phyloP scores from a whole-genome alignment of 2,797 vertebrate species.

The Phrynocephalus guinanensis region DNA sequence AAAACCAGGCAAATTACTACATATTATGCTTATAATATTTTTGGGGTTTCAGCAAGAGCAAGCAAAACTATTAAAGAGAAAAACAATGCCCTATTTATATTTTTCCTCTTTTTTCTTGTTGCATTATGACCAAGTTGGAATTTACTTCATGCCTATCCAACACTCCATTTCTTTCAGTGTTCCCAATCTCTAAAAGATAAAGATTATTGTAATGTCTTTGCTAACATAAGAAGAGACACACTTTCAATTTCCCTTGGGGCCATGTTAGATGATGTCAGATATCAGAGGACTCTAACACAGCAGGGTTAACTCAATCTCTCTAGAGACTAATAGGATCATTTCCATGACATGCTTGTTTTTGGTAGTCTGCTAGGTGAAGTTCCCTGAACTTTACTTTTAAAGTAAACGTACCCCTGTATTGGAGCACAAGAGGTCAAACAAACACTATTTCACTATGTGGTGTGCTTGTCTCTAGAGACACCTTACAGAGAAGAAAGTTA shows the following conservation, averaged over 20 bases:
- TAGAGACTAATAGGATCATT: conserved; percentile 46
- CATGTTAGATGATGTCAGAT: conserved; percentile 34
- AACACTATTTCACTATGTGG: conserved; percentile 31
- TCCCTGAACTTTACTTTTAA: conserved; percentile 29
- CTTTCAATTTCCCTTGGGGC: conserved; percentile 45
- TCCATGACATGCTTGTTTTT: conserved; percentile 47
- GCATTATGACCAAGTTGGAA: conserved; percentile 54
- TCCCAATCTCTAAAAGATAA: conserved; percentile 56
- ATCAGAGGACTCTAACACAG: conserved; percentile 49
- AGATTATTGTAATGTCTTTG: conserved; percentile 61
- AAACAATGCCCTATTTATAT: background rate
- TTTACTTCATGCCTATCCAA: conserved; percentile 50
- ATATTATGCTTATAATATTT: conserved; percentile 29
- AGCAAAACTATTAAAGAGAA: background rate
- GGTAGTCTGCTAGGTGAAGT: conserved; percentile 41
- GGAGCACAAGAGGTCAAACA: conserved; percentile 11
- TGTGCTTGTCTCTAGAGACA: conserved; percentile 8
- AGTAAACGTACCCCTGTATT: conserved; percentile 4
- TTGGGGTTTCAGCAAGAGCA: conserved; percentile 33
- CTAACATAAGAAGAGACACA: conserved; percentile 51
- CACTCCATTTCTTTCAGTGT: conserved; percentile 56
- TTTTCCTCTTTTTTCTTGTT: conserved; percentile 11
- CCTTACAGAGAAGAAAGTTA: conserved; percentile 1
- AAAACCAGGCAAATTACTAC: background rate
- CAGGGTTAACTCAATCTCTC: conserved; percentile 45